A percentile compares a stretch with the other conserved stretches of the same genome.
phyloP scores from a whole-genome alignment of 2,797 vertebrate genomes.

The Sylvia borin region DNA sequence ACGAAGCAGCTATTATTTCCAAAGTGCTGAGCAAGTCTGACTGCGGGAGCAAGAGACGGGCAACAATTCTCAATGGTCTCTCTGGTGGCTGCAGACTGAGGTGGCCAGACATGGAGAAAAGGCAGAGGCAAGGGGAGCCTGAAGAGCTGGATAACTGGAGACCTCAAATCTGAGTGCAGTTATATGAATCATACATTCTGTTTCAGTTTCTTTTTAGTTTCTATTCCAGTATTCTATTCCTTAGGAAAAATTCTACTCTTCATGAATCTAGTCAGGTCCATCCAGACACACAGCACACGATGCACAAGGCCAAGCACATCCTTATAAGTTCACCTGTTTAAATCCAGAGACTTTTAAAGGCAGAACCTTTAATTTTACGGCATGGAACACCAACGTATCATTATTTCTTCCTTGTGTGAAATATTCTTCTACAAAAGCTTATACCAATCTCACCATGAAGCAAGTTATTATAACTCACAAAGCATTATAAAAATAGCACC shows the following conservation, averaged over 20 bases:
- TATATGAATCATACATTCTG: neutral
- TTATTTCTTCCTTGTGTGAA: neutral
- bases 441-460: accelerated
- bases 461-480: neutral
- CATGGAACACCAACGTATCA: neutral
- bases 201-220: neutral
- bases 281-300: accelerated
- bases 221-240: neutral
- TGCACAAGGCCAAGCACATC: neutral
- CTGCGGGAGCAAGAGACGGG: neutral
- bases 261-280: neutral
- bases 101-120: neutral
- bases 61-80: neutral
- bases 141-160: neutral
- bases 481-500: neutral
- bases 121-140: neutral
- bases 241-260: neutral
- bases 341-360: neutral
- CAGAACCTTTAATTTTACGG: neutral
- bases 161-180: neutral
- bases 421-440: neutral
- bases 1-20: constrained; percentile 55
- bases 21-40: constrained; percentile 41
- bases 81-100: neutral
- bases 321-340: neutral